Evolutionary conservation across 1,140 invertebrate genomes (phyloP).

Genomic region (Hyles vespertilio): DNA sequence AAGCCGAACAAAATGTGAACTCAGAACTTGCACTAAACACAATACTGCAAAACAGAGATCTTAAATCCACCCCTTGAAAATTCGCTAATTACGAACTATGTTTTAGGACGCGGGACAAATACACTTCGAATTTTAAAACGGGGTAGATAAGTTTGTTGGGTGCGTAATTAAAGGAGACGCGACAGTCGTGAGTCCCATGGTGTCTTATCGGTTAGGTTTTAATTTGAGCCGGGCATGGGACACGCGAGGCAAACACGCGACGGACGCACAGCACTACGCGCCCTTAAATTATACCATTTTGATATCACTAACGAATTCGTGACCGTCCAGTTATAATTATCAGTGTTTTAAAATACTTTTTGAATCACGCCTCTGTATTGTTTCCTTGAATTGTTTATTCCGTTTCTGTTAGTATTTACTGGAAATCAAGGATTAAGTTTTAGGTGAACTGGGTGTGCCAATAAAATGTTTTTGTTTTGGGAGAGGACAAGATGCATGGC

Average conservation of each 20-base stretch:
- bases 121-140: conserved; percentile 41
- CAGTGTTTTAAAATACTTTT: no score
- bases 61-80: background rate
- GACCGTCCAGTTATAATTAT: conserved; percentile 13
- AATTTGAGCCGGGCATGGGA: conserved; percentile 64
- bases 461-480: no score
- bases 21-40: no score
- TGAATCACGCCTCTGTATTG: no score
- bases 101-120: no score
- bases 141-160: conserved; percentile 59
- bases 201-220: conserved; percentile 62
- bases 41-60: no score
- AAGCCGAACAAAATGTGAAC: no score
- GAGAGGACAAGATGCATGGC: no score
- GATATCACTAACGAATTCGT: conserved; percentile 38
- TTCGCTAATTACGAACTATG: background rate
- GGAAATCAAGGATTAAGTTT: no score
- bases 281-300: conserved; percentile 48
- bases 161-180: conserved; percentile 69
- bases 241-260: conserved; percentile 64
- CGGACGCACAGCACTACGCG: conserved; percentile 41
- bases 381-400: background rate
- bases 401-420: background rate
- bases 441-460: no score
- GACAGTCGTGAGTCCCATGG: conserved; percentile 57